A percentile compares a stretch with the other conserved stretches of the same genome.
phyloP scores from a whole-genome alignment of 2,113 vertebrate genomes.

The Abramis brama region DNA sequence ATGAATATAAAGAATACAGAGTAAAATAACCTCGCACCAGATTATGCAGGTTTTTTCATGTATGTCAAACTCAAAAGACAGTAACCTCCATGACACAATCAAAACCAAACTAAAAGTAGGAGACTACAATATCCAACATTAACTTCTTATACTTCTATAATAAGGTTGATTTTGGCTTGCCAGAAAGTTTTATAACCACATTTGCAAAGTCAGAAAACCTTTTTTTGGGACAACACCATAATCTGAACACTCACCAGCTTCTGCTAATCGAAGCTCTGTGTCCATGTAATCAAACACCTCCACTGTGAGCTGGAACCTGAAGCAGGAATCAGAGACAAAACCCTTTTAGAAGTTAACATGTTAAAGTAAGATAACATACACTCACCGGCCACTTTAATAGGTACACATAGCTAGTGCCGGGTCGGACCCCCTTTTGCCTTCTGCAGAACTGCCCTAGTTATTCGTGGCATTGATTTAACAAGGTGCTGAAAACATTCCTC shows the following conservation, averaged over 20 bases:
- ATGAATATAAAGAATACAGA: slow-evolving; percentile 29
- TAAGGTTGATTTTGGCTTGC: neutral
- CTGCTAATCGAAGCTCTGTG: slow-evolving; percentile 88
- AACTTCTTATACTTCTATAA: neutral
- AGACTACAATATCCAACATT: neutral
- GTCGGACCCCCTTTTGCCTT: no score
- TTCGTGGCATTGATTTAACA: no score
- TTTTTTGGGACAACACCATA: neutral
- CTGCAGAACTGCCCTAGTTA: no score
- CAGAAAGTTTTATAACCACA: neutral
- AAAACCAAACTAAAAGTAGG: neutral
- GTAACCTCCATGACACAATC: neutral
- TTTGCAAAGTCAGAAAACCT: neutral
- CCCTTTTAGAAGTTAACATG: neutral
- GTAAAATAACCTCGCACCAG: neutral
- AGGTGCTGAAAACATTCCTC: no score
- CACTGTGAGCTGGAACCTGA: slow-evolving; percentile 96
- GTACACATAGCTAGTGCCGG: no score
- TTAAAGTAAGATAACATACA: neutral
- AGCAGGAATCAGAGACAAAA: slow-evolving; percentile 43
- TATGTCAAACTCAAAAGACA: neutral
- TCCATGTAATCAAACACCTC: slow-evolving; percentile 99
- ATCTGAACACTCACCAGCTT: slow-evolving; percentile 83
- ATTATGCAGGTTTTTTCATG: no score
- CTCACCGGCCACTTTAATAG: no score